Evolutionary conservation across 2,888 invertebrate species (phyloP).

Genomic region (Ormyrus pomaceus): DNA sequence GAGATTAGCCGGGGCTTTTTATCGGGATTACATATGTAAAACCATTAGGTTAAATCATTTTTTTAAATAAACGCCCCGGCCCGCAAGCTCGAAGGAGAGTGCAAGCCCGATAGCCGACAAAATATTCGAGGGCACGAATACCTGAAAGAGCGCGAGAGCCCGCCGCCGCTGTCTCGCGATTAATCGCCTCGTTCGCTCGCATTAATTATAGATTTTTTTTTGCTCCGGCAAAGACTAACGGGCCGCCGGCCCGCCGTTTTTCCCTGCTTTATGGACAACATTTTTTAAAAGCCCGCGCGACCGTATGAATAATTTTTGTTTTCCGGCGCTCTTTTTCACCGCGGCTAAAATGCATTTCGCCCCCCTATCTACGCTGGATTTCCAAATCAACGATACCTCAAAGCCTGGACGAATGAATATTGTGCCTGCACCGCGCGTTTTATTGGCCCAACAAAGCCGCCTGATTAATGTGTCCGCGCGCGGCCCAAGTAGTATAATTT

Average conservation of each 20-base stretch:
- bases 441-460: too few species aligned
- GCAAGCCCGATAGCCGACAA: conserved; percentile 58
- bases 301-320: conserved; percentile 26
- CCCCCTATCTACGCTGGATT: not conserved
- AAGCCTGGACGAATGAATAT: too few species aligned
- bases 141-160: conserved; percentile 32
- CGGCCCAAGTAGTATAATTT: too few species aligned
- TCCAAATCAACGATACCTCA: not conserved
- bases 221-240: conserved; percentile 38
- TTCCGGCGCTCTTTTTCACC: not conserved
- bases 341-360: not conserved
- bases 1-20: conserved; percentile 72
- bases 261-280: conserved; percentile 29
- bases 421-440: too few species aligned
- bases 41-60: conserved; percentile 75
- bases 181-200: conserved; percentile 51
- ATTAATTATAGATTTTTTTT: conserved; percentile 50
- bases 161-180: conserved; percentile 15
- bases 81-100: conserved; percentile 52
- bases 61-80: conserved; percentile 67
- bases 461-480: too few species aligned
- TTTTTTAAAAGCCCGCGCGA: conserved; percentile 29
- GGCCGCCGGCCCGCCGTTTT: conserved; percentile 27
- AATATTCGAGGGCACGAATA: conserved; percentile 64
- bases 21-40: conserved; percentile 75